These are phyloP conservation scores for Arremon aurantiirostris DNA, from an alignment of 2,797 vertebrate genomes.

Conservation along the genomic window DNA sequence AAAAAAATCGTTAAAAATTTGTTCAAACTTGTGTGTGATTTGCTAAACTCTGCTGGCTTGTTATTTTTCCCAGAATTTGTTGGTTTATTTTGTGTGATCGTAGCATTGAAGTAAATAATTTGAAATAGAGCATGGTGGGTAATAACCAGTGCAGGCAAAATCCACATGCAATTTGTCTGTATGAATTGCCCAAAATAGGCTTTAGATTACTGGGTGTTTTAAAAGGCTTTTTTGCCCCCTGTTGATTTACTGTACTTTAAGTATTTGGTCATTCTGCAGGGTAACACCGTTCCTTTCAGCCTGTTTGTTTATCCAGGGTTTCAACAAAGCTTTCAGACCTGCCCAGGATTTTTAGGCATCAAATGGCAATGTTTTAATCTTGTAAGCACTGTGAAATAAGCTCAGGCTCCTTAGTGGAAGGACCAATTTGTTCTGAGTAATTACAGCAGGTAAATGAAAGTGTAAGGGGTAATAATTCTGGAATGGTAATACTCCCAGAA, in stretches of 20 bases:
- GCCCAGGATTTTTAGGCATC: background rate
- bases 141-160: background rate
- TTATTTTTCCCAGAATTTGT: background rate
- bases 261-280: background rate
- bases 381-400: background rate
- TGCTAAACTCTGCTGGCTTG: background rate
- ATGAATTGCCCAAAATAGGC: background rate
- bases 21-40: background rate
- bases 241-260: background rate
- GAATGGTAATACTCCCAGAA: background rate
- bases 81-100: background rate
- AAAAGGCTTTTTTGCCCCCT: background rate
- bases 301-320: background rate
- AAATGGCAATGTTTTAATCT: background rate
- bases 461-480: background rate
- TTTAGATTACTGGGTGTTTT: background rate
- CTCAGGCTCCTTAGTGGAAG: background rate
- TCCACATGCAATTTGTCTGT: background rate
- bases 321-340: background rate
- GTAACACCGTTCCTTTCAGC: background rate
- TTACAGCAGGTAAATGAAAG: background rate
- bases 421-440: background rate
- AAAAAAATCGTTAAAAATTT: background rate
- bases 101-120: background rate
- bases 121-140: background rate